phyloP scores from a whole-genome alignment of 1,140 invertebrate genomes.

The Tribolium madens region DNA sequence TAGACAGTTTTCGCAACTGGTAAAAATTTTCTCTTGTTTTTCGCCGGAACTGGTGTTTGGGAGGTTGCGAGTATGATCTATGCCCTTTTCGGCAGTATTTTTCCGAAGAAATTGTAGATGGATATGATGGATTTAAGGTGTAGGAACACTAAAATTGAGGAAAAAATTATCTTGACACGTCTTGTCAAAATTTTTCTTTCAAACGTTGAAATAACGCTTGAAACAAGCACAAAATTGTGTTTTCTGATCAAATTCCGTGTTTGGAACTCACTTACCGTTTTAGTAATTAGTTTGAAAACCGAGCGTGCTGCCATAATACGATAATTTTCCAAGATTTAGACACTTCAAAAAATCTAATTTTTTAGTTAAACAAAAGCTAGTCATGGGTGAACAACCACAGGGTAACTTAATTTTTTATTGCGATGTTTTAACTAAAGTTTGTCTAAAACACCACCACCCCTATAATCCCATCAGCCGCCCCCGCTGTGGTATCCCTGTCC shows the following conservation, averaged over 20 bases:
- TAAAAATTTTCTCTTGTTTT: background rate
- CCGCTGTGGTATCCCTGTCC: background rate
- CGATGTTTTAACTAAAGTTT: background rate
- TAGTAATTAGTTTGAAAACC: slow-evolving; percentile 19
- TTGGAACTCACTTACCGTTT: background rate
- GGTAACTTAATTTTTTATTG: background rate
- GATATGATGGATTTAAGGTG: background rate
- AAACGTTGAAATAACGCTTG: background rate
- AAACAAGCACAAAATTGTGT: background rate
- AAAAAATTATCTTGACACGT: background rate
- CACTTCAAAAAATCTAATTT: slow-evolving; percentile 14
- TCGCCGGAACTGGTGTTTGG: background rate
- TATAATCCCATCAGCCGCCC: background rate
- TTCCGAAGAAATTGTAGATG: background rate
- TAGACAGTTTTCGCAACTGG: background rate
- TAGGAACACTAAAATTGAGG: slow-evolving; percentile 5
- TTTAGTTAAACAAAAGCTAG: slow-evolving; percentile 14
- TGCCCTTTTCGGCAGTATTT: background rate
- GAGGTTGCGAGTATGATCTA: background rate
- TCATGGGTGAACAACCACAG: background rate
- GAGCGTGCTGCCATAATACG: slow-evolving; percentile 32
- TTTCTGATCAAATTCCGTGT: background rate
- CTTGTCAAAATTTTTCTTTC: slow-evolving; percentile 3
- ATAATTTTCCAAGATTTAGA: slow-evolving; percentile 19
- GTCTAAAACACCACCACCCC: background rate